Evolutionary conservation across 2,113 vertebrate genomes (phyloP).

Genomic region (Redunca redunca): DNA sequence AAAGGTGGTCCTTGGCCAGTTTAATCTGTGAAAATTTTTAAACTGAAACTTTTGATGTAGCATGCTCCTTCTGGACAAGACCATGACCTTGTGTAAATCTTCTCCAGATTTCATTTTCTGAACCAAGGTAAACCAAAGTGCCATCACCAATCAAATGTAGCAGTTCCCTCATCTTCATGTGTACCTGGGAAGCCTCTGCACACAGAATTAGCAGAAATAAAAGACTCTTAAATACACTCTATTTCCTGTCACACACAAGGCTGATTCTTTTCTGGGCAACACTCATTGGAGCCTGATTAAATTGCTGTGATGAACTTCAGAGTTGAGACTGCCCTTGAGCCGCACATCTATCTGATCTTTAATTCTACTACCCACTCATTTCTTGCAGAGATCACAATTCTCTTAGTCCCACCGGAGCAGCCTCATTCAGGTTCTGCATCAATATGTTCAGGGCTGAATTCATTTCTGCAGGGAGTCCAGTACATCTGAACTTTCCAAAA

Average conservation of each 20-base stretch:
- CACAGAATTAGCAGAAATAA: slow-evolving; percentile 39
- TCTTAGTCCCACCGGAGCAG: slow-evolving; percentile 72
- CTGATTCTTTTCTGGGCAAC: slow-evolving; percentile 60
- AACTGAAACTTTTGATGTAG: neutral
- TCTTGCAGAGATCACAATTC: slow-evolving; percentile 80
- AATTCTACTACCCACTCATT: slow-evolving; percentile 77
- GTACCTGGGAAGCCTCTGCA: neutral
- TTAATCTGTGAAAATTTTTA: no score
- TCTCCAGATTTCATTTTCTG: neutral
- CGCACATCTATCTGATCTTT: slow-evolving; percentile 79
- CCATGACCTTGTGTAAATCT: neutral
- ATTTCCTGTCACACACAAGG: slow-evolving; percentile 62
- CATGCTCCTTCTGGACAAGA: neutral
- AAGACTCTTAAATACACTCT: slow-evolving; percentile 55
- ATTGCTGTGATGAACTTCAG: slow-evolving; percentile 83
- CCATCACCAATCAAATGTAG: neutral
- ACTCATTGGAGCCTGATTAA: slow-evolving; percentile 79
- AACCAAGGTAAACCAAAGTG: neutral
- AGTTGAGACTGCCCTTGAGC: slow-evolving; percentile 80
- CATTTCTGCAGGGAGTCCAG: slow-evolving; percentile 83
- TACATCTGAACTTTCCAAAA: slow-evolving; percentile 87
- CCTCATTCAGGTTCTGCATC: slow-evolving; percentile 77
- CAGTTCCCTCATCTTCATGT: neutral
- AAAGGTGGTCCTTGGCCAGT: neutral
- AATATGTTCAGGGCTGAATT: slow-evolving; percentile 80